A percentile compares a stretch with the other conserved stretches of the same genome.
phyloP scores from a whole-genome alignment of 2,888 invertebrate genomes.

The Parnassius orleans region DNA sequence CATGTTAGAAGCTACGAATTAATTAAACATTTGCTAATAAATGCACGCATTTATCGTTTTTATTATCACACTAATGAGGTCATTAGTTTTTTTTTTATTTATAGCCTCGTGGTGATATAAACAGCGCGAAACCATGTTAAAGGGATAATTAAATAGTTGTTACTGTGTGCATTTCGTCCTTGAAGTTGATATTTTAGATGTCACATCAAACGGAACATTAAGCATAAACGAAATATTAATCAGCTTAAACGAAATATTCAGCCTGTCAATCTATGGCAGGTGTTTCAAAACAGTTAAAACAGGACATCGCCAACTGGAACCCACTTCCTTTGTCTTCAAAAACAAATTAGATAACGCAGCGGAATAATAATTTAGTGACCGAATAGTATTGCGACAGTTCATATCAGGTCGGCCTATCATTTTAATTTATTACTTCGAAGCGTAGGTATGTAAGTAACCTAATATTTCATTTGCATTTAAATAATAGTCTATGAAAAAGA shows the following conservation, averaged over 20 bases:
- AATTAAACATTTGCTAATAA: not conserved
- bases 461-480: no score
- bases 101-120: not conserved
- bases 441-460: not conserved
- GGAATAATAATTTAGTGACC: slow-evolving; percentile 65
- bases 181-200: not conserved
- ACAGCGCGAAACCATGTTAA: not conserved
- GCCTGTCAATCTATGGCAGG: slow-evolving; percentile 29
- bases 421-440: slow-evolving; percentile 14
- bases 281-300: slow-evolving; percentile 49
- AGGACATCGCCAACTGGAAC: slow-evolving; percentile 56
- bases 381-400: slow-evolving; percentile 33
- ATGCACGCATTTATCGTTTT: slow-evolving; percentile 8
- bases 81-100: slow-evolving; percentile 4
- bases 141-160: no score
- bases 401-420: slow-evolving; percentile 27
- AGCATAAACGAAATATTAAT: no score
- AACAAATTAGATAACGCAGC: slow-evolving; percentile 63
- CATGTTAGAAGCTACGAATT: not conserved
- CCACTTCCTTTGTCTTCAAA: slow-evolving; percentile 67
- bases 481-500: no score
- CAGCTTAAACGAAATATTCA: slow-evolving; percentile 1
- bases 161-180: not conserved
- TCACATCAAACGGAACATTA: no score
- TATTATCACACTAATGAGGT: slow-evolving; percentile 7